Conservation (phyloP, 2,888 invertebrate genomes). For the Ornithoptera alexandrae region DNA sequence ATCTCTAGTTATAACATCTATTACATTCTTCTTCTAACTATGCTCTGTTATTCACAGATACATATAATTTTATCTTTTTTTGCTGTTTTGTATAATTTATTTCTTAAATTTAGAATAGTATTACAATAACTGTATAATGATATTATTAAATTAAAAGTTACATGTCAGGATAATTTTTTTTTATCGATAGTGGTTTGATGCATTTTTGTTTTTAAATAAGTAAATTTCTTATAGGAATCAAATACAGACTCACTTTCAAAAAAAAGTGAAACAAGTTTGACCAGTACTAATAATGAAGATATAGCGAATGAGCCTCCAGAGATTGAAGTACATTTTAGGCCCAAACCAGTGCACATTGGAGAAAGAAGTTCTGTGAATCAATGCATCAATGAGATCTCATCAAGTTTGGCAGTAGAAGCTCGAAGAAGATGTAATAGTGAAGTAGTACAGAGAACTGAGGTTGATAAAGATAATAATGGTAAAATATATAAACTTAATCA, state of each 20-base stretch:
- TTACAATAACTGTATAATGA: neutral
- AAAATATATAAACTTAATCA: slow-evolving; percentile 32
- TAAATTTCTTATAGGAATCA: slow-evolving; percentile 49
- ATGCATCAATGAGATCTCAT: slow-evolving; percentile 86
- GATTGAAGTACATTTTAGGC: slow-evolving; percentile 65
- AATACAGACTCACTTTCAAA: slow-evolving; percentile 66
- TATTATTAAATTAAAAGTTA: neutral
- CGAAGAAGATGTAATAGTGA: slow-evolving; percentile 76
- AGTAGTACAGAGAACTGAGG: slow-evolving; percentile 67
- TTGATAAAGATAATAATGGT: slow-evolving; percentile 64
- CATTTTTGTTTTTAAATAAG: neutral
- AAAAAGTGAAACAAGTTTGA: slow-evolving; percentile 61
- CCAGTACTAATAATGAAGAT: slow-evolving; percentile 63
- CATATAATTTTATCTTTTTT: neutral
- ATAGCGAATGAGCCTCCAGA: slow-evolving; percentile 55
- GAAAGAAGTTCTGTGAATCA: slow-evolving; percentile 80
- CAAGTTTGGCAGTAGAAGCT: slow-evolving; percentile 69
- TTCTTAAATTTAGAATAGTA: neutral
- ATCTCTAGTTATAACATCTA: no score
- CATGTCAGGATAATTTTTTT: neutral
- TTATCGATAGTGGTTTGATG: no score
- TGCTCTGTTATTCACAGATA: neutral
- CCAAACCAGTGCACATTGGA: slow-evolving; percentile 57
- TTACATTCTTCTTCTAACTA: neutral
- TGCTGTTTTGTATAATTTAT: neutral